Percentiles rank a stretch among this genome's conserved stretches.
Evolutionary conservation across 2,888 invertebrate genomes (phyloP).

Genomic region (Athalia circularis): DNA sequence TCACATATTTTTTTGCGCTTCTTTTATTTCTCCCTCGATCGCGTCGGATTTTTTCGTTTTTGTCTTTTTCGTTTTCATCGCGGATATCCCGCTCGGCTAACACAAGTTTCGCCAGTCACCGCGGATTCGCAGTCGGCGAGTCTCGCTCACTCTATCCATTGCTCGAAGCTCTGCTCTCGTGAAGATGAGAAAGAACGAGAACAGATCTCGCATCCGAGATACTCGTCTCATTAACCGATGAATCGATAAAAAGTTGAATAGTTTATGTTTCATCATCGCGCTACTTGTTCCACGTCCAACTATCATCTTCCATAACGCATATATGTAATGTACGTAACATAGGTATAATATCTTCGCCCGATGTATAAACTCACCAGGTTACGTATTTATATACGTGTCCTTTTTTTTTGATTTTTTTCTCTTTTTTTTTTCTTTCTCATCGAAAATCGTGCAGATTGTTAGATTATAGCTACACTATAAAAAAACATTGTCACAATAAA

Average conservation of each 20-base stretch:
- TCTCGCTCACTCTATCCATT: conserved; percentile 5
- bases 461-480: no score
- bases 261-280: conserved; percentile 39
- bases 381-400: no score
- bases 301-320: not conserved
- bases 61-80: not conserved
- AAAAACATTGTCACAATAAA: no score
- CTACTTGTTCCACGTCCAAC: conserved; percentile 34
- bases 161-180: not conserved
- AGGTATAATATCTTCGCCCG: no score
- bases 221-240: conserved; percentile 43
- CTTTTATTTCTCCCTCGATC: not conserved
- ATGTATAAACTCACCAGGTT: no score
- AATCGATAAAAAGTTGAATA: conserved; percentile 45
- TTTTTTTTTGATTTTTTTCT: no score
- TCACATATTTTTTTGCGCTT: no score
- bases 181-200: conserved; percentile 27
- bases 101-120: conserved; percentile 37
- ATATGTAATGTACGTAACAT: not conserved
- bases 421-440: not conserved
- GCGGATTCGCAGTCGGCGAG: not conserved
- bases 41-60: not conserved
- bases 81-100: conserved; percentile 9
- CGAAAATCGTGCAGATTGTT: not conserved
- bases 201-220: conserved; percentile 43